These are phyloP conservation scores for Andrena chrysosceles DNA, from an alignment of 2,888 invertebrate species.

Conservation along the genomic window DNA sequence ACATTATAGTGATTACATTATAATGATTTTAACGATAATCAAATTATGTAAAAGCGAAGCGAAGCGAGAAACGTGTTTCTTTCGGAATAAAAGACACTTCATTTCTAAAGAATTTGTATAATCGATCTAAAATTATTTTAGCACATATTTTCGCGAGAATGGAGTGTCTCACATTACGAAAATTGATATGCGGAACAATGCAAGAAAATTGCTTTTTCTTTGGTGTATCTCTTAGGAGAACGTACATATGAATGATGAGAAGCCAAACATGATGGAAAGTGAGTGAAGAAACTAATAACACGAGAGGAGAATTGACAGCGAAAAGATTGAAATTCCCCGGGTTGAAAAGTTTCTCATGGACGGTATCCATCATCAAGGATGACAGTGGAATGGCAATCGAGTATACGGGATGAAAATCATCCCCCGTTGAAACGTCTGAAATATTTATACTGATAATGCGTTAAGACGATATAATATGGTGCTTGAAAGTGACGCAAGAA, in stretches of 20 bases:
- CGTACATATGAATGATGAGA: conserved; percentile 1
- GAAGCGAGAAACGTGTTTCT: conserved; percentile 20
- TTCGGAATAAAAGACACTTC: background rate
- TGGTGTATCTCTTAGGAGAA: background rate
- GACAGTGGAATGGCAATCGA: conserved; percentile 17
- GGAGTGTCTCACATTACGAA: background rate
- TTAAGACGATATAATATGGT: conserved; percentile 15
- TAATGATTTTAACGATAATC: conserved; percentile 12
- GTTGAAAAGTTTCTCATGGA: conserved; percentile 67
- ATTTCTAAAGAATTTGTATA: conserved; percentile 9
- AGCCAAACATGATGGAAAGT: conserved; percentile 21
- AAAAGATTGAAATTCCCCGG: conserved; percentile 75
- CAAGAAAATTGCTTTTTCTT: background rate
- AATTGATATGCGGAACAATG: background rate
- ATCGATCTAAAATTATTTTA: conserved; percentile 1
- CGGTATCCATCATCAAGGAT: conserved; percentile 41
- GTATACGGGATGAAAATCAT: conserved; percentile 17
- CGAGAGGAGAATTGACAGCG: conserved; percentile 69
- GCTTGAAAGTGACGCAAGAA: conserved; percentile 17
- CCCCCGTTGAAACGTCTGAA: background rate
- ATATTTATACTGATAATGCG: conserved; percentile 25
- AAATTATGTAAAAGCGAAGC: conserved; percentile 8
- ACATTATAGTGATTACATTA: background rate
- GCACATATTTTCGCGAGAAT: background rate
- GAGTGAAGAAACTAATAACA: conserved; percentile 30